Base-by-base conservation (phyloP, 2,888 invertebrate genomes). In the Epistrophe grossulariae region DNA sequence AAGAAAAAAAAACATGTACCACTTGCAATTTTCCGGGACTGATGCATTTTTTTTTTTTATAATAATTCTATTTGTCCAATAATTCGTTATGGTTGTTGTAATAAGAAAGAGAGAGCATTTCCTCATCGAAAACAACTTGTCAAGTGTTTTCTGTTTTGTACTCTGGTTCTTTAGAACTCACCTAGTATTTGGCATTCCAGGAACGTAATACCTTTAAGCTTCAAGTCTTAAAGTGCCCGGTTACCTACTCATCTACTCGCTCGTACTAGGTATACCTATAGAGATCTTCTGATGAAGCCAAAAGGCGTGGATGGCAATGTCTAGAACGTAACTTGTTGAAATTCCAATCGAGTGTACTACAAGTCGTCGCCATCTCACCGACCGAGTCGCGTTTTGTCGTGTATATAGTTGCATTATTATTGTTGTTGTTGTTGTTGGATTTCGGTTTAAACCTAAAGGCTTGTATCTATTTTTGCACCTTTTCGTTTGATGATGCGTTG, bases 311-410 rank as follows among this genome's bases (percentile, higher is more conserved):
- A 87, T 79, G 68, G 71, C 71, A 45, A 79, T 87, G 87, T 83
- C 87, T 87, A 83, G 79, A 83, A 82, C 79, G 87, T 87, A 77
- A 88, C 88, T 88, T 84, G 79, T 84, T 88, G 88, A 84, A 84
- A 88, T 88, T 88, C 87, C 83, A 79, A 80, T 88, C 73, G 77
- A 76, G 84, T 88, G 88, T 88, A 84, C 84, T 83, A 87, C 79
- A 88, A 88, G 82, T 83, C 87, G 79, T 82, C 79, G 66, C 62
- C 82, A 55, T 76, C 79, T 31, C 31, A 31, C 31, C 31, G 31
- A 7, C 7, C 31, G 31, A 8, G 35, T 35, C 35, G 35, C 35
- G 35, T 35, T 35, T 66, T 35, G 72, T 77, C 28, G 55, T 55
- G 55, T 31, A 11, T 38, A n/a, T n/a, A 55, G 52, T 55, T 52